Evolutionary conservation across 30 jellyfish, hydroid and myxozoan species (phyloP).

Genomic region (Aurelia aurita): DNA sequence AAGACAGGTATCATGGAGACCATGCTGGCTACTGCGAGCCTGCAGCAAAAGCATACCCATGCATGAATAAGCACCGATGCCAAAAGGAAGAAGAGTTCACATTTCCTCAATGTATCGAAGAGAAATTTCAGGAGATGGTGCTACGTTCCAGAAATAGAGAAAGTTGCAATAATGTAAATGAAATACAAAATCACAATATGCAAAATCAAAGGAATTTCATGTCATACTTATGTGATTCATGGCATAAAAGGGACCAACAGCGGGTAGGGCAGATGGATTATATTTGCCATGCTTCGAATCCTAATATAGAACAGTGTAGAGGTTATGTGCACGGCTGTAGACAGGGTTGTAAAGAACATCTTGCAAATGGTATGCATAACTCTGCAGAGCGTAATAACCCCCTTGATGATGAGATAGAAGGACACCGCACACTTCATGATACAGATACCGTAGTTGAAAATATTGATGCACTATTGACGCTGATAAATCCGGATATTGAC

Average conservation of each 20-base stretch:
- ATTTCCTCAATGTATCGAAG: conserved; percentile 66
- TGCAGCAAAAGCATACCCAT: neutral
- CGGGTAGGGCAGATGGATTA: neutral
- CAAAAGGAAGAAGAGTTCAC: conserved; percentile 34
- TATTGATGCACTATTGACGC: conserved; percentile 45
- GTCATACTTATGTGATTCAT: neutral
- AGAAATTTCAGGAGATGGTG: conserved; percentile 36
- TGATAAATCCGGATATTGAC: conserved; percentile 65
- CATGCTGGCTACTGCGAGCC: neutral
- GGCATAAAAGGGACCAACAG: neutral
- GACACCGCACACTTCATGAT: neutral
- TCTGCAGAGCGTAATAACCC: neutral
- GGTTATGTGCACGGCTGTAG: neutral
- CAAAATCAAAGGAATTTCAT: neutral
- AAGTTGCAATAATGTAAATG: neutral
- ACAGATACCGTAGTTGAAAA: conserved; percentile 4
- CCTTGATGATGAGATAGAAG: neutral
- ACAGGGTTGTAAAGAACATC: neutral
- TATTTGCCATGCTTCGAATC: neutral
- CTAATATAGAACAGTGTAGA: neutral
- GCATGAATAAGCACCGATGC: neutral
- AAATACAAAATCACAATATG: neutral
- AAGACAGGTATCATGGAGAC: neutral
- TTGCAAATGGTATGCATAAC: too few relatives aligned
- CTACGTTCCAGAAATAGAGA: conserved; percentile 3